Evolutionary conservation across 2,113 vertebrate species (phyloP).

Genomic region (Leucopsar rothschildi): DNA sequence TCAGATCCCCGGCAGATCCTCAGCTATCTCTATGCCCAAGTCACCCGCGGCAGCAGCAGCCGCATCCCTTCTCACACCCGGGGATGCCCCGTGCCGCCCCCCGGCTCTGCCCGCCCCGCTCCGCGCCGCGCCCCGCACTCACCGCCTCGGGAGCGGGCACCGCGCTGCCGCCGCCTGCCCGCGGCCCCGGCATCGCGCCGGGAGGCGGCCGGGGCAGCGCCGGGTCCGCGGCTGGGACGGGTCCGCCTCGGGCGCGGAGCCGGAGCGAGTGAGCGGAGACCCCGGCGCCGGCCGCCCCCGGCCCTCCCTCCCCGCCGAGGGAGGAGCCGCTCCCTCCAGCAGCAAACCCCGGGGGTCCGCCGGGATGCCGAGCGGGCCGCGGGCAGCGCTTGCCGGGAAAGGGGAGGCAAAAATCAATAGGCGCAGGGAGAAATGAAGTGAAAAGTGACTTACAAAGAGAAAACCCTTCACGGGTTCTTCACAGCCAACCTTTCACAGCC

Average conservation of each 20-base stretch:
- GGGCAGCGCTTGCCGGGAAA: not conserved
- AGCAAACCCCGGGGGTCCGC: not conserved
- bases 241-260: not conserved
- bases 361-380: not conserved
- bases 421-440: not conserved
- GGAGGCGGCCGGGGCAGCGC: not conserved
- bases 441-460: not conserved
- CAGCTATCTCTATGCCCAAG: accelerated
- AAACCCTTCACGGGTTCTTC: not conserved
- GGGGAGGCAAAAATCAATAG: not conserved
- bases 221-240: too few species aligned
- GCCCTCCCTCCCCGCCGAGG: not conserved
- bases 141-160: not conserved
- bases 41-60: not conserved
- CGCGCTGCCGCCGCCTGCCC: not conserved
- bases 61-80: not conserved
- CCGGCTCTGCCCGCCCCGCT: not conserved
- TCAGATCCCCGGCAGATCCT: not conserved
- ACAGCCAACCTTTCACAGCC: not conserved
- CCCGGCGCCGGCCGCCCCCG: not conserved
- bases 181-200: not conserved
- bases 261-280: constrained; percentile 44
- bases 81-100: not conserved
- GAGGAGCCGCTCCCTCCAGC: constrained; percentile 3
- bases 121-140: not conserved